A percentile compares a stretch with the other conserved stretches of the same genome.
Evolutionary conservation across 2,797 vertebrate genomes (phyloP).

Genomic region (Gila robusta): DNA sequence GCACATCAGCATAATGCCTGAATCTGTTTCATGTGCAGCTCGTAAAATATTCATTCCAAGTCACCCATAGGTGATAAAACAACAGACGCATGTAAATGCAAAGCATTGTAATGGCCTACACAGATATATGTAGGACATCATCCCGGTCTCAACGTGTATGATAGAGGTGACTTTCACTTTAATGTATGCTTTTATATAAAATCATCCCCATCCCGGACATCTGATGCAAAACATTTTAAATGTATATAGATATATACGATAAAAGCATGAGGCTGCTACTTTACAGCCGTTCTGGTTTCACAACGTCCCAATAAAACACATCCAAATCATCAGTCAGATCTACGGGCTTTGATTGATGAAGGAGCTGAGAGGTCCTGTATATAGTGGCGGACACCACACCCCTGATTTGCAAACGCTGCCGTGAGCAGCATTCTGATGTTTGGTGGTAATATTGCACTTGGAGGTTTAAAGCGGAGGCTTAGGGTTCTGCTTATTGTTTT

Average conservation of each 20-base stretch:
- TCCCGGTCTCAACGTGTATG: background rate
- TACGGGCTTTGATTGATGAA: constrained; percentile 71
- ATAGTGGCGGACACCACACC: constrained; percentile 50
- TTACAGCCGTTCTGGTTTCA: constrained; percentile 69
- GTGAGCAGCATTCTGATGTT: constrained; percentile 64
- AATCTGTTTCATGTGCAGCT: constrained; percentile 9
- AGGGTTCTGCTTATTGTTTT: constrained; percentile 26
- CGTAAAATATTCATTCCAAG: constrained; percentile 40
- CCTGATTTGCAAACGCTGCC: constrained; percentile 60
- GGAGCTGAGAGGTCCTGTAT: constrained; percentile 65
- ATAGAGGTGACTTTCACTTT: constrained; percentile 46
- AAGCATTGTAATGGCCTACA: constrained; percentile 43
- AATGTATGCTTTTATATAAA: constrained; percentile 40
- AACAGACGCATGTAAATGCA: constrained; percentile 50
- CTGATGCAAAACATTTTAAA: constrained; percentile 45
- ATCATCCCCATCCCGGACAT: constrained; percentile 2
- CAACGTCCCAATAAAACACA: constrained; percentile 61
- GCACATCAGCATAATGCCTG: constrained; percentile 30
- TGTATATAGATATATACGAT: constrained; percentile 26
- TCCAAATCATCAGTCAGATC: constrained; percentile 69
- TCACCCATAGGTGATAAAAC: constrained; percentile 49
- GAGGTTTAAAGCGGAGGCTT: constrained; percentile 17
- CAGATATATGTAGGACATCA: constrained; percentile 37
- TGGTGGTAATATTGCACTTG: constrained; percentile 48
- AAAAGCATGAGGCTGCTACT: constrained; percentile 57